These are phyloP conservation scores for Regulus satrapa DNA, from an alignment of 2,113 vertebrate genomes.

Conservation along the genomic window DNA sequence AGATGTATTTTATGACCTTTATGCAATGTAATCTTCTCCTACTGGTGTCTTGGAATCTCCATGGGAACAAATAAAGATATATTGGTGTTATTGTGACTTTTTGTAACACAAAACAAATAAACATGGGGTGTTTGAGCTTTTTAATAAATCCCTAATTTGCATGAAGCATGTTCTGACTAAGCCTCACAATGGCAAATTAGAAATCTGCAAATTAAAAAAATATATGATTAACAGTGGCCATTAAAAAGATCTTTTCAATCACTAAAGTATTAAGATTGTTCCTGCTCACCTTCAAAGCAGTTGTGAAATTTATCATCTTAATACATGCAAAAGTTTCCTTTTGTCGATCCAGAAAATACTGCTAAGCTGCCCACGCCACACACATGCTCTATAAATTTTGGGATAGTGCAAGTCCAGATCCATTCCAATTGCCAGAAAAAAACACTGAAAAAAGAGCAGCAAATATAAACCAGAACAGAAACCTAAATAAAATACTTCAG, in stretches of 20 bases:
- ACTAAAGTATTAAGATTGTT: neutral
- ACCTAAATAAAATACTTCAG: neutral
- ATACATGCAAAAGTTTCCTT: neutral
- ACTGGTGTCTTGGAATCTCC: neutral
- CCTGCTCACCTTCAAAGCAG: neutral
- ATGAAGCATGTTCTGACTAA: neutral
- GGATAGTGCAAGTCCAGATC: neutral
- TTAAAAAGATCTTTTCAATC: neutral
- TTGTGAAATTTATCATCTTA: neutral
- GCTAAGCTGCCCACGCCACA: neutral
- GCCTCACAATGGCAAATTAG: neutral
- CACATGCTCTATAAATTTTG: neutral
- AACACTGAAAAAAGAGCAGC: neutral
- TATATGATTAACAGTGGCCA: neutral
- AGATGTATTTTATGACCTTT: neutral
- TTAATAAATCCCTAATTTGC: neutral
- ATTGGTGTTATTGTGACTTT: neutral
- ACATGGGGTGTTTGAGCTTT: neutral
- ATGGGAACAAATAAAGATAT: neutral
- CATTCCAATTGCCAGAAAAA: neutral
- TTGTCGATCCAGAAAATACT: neutral
- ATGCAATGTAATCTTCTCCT: neutral
- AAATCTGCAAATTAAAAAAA: neutral
- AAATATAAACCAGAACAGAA: conserved; percentile 35
- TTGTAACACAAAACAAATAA: neutral